Conservation (phyloP, 2,113 vertebrate genomes). For the Accipiter cooperii region DNA sequence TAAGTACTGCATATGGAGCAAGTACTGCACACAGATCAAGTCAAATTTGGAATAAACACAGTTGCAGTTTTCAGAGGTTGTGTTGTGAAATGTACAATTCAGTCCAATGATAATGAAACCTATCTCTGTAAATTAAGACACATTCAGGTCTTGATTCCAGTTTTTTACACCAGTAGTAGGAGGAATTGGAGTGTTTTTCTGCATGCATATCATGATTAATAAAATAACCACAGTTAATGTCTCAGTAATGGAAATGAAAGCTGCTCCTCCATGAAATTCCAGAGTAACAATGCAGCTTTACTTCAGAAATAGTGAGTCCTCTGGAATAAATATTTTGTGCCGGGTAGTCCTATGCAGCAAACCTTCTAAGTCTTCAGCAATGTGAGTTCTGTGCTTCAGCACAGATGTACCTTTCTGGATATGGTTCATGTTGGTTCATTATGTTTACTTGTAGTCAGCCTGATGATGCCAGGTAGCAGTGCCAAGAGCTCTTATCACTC, state of each 20-base stretch:
- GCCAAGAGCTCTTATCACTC: not conserved
- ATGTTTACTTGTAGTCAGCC: not conserved
- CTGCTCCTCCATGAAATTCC: not conserved
- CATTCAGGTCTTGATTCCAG: not conserved
- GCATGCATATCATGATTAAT: not conserved
- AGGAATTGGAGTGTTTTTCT: not conserved
- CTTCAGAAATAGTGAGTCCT: not conserved
- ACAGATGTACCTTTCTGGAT: not conserved
- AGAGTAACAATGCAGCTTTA: not conserved
- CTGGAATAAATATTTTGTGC: not conserved
- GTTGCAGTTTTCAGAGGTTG: not conserved
- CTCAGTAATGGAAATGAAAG: not conserved
- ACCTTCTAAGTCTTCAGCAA: not conserved
- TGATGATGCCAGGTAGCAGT: not conserved
- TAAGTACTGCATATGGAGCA: not conserved
- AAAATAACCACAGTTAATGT: not conserved
- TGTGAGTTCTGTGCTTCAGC: not conserved
- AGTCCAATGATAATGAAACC: not conserved
- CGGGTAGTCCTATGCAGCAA: not conserved
- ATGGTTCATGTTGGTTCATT: not conserved
- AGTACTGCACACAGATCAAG: not conserved
- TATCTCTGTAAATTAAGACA: not conserved
- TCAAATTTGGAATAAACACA: not conserved
- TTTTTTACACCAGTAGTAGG: not conserved
- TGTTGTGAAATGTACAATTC: not conserved